Evolutionary conservation across 2,113 vertebrate species (phyloP).

Genomic region (Pholis gunnellus): DNA sequence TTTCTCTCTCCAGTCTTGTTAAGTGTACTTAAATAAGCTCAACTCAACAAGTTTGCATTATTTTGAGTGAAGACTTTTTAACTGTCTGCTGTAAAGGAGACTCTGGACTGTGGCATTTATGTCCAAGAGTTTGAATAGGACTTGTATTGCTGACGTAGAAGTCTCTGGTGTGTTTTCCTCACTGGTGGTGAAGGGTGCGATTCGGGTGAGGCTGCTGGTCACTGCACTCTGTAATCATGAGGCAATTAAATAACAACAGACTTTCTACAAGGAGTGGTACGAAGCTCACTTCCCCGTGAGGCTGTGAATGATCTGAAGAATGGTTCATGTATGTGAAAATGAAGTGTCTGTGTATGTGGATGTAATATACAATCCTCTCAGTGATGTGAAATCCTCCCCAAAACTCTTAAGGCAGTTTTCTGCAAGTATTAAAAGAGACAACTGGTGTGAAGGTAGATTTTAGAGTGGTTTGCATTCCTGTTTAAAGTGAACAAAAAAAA

Average conservation of each 20-base stretch:
- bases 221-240: slow-evolving; percentile 5
- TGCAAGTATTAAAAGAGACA: neutral
- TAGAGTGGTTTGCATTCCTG: neutral
- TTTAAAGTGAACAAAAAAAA: neutral
- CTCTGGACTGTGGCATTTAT: neutral
- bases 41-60: slow-evolving; percentile 22
- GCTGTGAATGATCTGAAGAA: slow-evolving; percentile 21
- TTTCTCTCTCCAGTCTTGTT: neutral
- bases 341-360: slow-evolving; percentile 45
- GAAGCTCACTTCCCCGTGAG: neutral
- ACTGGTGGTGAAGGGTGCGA: neutral
- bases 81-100: slow-evolving; percentile 25
- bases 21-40: slow-evolving; percentile 29
- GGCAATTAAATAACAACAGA: neutral
- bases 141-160: neutral
- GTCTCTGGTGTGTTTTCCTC: slow-evolving; percentile 1
- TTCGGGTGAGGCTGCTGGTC: neutral
- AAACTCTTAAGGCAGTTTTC: slow-evolving; percentile 3
- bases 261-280: neutral
- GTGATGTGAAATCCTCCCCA: slow-evolving; percentile 26
- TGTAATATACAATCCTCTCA: neutral
- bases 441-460: neutral
- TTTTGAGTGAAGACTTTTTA: slow-evolving; percentile 12
- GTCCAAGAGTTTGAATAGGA: neutral
- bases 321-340: slow-evolving; percentile 38